Evolutionary conservation across 2,888 invertebrate genomes (phyloP), one percentile per base, ranked within the genome.

Genomic region (Cryptus armator): DNA sequence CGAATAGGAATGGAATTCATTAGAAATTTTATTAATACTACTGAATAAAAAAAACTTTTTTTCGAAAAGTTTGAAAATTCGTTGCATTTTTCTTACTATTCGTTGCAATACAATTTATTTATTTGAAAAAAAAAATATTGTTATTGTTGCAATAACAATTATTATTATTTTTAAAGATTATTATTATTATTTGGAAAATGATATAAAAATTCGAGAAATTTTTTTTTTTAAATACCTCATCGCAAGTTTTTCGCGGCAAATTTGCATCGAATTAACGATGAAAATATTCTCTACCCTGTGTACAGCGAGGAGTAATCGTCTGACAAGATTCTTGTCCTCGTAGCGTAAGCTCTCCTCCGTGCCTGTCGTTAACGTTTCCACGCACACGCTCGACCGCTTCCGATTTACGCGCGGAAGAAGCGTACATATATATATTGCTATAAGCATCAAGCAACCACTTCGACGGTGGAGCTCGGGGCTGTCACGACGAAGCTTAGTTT

Each of bases 401-500:
- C 53, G n/a, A 53, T 74, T 74, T 44, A 74, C 32, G 59, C 72
- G 14, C 19, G 64, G 37, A 53, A 71, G 24, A 43, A 43, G 62
- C 62, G 43, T 9, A 44, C 7, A 46, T 10, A 9, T 19, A 9
- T 19, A 43, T 5, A 24, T 10, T 24, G 32, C 62, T 24, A 19
- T 19, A 5, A 62, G 48, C 70, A 70, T 24, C 16, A 14, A 32
- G 56, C 44, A 72, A 67, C 56, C 71, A 76, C 76, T 81, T 51
- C 48, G 16, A 77, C 72, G 64, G 53, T 12, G 12, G 32, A 62
- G 14, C 67, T 43, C 48, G 72, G 37, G 37, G 62, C 24, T 44
- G 44, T 75, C 79, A 84, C 81, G 86, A 68, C 24, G 62, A 71
- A 77, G 87, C 87, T 89, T 81, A 89, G 86, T 87, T 89, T 89